Percentiles rank a stretch among this genome's conserved stretches.
These are phyloP conservation scores for Noctua comes DNA, from an alignment of 2,888 invertebrate species.

Conservation along the genomic window DNA sequence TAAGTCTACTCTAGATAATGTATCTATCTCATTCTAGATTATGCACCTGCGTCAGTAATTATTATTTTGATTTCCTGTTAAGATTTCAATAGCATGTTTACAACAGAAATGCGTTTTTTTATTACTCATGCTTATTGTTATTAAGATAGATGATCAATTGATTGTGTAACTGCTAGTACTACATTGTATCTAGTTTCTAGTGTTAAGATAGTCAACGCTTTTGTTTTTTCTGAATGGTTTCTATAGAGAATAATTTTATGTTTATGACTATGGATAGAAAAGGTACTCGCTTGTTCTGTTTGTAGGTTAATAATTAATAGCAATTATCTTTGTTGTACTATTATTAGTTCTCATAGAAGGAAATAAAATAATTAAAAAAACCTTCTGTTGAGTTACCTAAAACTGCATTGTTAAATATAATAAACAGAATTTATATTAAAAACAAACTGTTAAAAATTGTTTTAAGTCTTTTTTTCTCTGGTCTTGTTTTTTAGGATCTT, in stretches of 20 bases:
- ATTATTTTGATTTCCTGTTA: constrained; percentile 16
- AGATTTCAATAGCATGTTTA: constrained; percentile 24
- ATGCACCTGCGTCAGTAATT: constrained; percentile 5
- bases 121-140: constrained; percentile 35
- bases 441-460: not conserved
- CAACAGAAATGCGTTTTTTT: not conserved
- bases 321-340: not conserved
- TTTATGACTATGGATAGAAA: not conserved
- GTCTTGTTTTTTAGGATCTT: not conserved
- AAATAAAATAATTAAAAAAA: not conserved
- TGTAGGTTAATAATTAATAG: constrained; percentile 1
- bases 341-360: not conserved
- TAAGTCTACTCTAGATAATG: not conserved
- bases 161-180: constrained; percentile 9
- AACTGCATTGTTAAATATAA: not conserved
- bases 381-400: not conserved
- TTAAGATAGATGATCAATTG: constrained; percentile 4
- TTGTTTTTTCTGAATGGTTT: constrained; percentile 25
- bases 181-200: constrained; percentile 26
- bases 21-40: not conserved
- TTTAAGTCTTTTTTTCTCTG: not conserved
- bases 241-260: not conserved
- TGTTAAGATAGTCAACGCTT: not conserved
- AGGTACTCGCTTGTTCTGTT: not conserved
- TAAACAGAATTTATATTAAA: not conserved